Conservation (phyloP, 2,113 vertebrate genomes). For the Calyptomena viridis region DNA sequence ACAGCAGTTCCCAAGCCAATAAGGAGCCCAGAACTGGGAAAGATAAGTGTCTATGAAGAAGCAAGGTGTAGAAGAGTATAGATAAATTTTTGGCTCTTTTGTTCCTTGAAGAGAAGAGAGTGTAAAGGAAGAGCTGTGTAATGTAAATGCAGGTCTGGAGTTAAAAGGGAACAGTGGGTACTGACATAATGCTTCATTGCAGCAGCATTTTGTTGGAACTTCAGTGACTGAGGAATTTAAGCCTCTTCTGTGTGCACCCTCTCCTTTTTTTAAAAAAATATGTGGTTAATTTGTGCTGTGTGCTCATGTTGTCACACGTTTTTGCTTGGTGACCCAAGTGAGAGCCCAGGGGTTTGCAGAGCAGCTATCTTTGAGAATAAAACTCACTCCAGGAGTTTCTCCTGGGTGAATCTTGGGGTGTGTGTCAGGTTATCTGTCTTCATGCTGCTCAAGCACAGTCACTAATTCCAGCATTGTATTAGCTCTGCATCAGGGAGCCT, state of each 20-base stretch:
- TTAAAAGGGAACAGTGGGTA: neutral
- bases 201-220: neutral
- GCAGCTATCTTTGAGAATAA: neutral
- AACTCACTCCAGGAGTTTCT: neutral
- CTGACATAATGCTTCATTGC: neutral
- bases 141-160: neutral
- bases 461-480: neutral
- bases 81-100: neutral
- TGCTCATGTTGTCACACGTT: neutral
- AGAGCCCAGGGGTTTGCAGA: neutral
- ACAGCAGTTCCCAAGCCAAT: neutral
- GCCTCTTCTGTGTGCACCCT: neutral
- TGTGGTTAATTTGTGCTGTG: neutral
- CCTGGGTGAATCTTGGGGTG: neutral
- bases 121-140: neutral
- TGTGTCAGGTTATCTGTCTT: neutral
- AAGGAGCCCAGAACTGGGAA: neutral
- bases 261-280: neutral
- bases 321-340: neutral
- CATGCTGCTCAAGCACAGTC: neutral
- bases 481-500: neutral
- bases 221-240: neutral
- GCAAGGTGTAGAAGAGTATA: neutral
- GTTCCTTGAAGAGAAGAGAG: neutral
- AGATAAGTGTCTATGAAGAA: neutral